Base-by-base conservation (phyloP, 2,888 invertebrate genomes). In the Spilarctia lutea region DNA sequence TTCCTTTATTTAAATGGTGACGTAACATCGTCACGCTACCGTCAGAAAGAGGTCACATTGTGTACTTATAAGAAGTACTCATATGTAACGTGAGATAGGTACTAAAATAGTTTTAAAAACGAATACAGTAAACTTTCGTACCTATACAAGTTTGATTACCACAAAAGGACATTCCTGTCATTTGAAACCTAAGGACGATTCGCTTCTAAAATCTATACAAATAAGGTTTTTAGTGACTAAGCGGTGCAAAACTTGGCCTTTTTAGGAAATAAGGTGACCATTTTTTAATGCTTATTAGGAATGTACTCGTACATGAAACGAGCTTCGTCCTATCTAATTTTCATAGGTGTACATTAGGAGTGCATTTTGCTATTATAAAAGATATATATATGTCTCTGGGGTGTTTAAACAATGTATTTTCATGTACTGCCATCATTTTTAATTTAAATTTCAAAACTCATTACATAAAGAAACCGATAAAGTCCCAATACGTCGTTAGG, bases 21-120 rank as follows among this genome's bases (percentile, higher is more conserved):
- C 74, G 66, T 60, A 63, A 63, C 70, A 74, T 70, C 73, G 83
- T 84, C 83, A 85, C 80, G 83, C 83, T 79, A 83, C 76, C 35
- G 35, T 11, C 75, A 79, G 70, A 77, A 73, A 69, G 56, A 76
- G 71, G 72, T 77, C 72, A 70, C 30, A 33, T 39, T 56, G 27
- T 45, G 13, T 48, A 68, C 11, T 39, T 65, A 24, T 71, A 18
- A 56, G 27, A 65, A 66, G 69, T 52, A 39, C 35, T 20, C 20
- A 45, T 24, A 39, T 33, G 39, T 6, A 45, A 45, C 27, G 10
- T 27, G 3, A 56, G 27, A 60, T 70, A 56, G 27, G 56, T 70
- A 70, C 60, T 56, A 35, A 33, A n/a, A 11, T 30, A 20, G 18
- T 42, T 71, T 30, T 20, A 20, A 42, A 30, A 67, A 42, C 27